phyloP scores from a whole-genome alignment of 2,113 vertebrate species.

The Percopsis transmontana region DNA sequence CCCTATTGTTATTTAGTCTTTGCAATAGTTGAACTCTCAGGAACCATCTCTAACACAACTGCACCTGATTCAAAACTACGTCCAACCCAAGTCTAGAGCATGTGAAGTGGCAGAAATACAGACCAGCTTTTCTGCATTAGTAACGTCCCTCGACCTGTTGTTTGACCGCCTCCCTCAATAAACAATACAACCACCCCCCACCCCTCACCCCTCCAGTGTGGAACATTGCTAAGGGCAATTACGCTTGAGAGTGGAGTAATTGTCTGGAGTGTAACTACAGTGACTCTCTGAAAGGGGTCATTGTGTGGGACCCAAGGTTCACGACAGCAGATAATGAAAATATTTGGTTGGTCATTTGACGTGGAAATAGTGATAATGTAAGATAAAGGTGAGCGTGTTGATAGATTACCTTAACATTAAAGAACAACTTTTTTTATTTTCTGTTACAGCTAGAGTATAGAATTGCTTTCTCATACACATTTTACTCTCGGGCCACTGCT shows the following conservation, averaged over 20 bases:
- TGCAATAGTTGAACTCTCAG: conserved; percentile 32
- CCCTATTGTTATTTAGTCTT: conserved; percentile 63
- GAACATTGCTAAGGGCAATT: conserved; percentile 76
- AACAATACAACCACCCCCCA: conserved; percentile 67
- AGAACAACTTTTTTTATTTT: conserved; percentile 2
- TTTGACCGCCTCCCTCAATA: conserved; percentile 71
- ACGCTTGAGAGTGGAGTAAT: conserved; percentile 77
- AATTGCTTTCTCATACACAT: not conserved
- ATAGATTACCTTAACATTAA: not conserved
- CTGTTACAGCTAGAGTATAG: not conserved
- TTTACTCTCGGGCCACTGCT: not conserved
- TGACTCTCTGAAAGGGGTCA: conserved; percentile 77
- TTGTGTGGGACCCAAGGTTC: conserved; percentile 74
- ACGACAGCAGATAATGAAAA: conserved; percentile 80
- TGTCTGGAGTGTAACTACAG: conserved; percentile 78
- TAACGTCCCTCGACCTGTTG: conserved; percentile 47
- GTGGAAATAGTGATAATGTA: conserved; percentile 53
- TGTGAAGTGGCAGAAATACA: not conserved
- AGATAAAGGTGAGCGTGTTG: conserved; percentile 37
- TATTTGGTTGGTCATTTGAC: conserved; percentile 69
- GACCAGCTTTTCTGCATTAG: conserved; percentile 1
- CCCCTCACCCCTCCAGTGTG: conserved; percentile 45
- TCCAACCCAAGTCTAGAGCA: not conserved
- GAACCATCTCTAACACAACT: conserved; percentile 9
- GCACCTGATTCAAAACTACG: conserved; percentile 29